These are phyloP conservation scores for Drosophila parabipectinata DNA, from an alignment of 1,140 invertebrate genomes.

Conservation along the genomic window DNA sequence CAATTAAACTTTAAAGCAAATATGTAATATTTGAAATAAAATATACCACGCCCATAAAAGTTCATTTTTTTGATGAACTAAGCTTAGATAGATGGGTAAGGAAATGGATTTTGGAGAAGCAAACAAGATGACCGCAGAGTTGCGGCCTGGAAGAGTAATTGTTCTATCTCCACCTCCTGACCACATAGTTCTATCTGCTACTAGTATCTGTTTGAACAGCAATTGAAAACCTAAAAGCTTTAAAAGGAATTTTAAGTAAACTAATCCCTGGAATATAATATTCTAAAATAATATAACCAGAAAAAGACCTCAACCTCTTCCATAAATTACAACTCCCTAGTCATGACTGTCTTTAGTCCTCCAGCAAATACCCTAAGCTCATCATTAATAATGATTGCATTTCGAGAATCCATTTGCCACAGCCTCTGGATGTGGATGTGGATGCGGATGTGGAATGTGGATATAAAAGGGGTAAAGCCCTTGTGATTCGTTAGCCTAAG, in stretches of 20 bases:
- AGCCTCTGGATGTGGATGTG: neutral
- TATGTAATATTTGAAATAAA: slow-evolving; percentile 15
- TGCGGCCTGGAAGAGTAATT: slow-evolving; percentile 31
- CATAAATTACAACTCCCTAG: neutral
- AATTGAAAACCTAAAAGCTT: slow-evolving; percentile 10
- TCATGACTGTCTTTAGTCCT: slow-evolving; percentile 18
- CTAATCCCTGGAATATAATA: too few species aligned
- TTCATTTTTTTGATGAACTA: neutral
- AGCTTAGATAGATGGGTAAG: slow-evolving; percentile 19
- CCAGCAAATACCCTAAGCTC: neutral
- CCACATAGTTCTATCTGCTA: neutral
- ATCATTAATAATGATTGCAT: slow-evolving; percentile 42
- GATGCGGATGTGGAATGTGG: slow-evolving; percentile 1
- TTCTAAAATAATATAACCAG: too few species aligned
- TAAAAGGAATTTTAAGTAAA: neutral
- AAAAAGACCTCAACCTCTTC: too few species aligned
- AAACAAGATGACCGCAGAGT: slow-evolving; percentile 42
- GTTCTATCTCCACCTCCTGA: slow-evolving; percentile 1
- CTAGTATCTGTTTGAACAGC: neutral
- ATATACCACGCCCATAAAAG: slow-evolving; percentile 24
- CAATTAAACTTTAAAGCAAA: slow-evolving; percentile 39
- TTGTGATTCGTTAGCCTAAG: slow-evolving; percentile 15
- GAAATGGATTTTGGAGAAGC: neutral
- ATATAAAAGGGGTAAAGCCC: neutral
- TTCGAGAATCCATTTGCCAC: slow-evolving; percentile 40